These are phyloP conservation scores for Leptatherina wallacei DNA, from an alignment of 2,797 vertebrate species.

Conservation along the genomic window DNA sequence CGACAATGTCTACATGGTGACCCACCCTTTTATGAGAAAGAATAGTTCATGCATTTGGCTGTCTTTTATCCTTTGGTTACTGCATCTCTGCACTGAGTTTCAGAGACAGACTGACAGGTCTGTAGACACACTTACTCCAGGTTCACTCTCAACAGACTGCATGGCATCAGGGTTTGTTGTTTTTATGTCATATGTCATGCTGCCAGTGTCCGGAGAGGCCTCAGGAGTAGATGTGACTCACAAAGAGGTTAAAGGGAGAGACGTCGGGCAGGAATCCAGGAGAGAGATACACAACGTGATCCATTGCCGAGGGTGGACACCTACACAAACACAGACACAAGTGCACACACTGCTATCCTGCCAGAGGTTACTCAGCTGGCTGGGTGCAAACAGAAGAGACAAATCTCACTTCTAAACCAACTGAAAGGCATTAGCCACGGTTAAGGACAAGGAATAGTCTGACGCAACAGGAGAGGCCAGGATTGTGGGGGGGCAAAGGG, in stretches of 20 bases:
- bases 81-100: conserved; percentile 9
- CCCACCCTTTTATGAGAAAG: not conserved
- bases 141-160: conserved; percentile 22
- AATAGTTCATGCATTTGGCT: not conserved
- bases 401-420: conserved; percentile 9
- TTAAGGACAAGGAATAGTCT: conserved; percentile 18
- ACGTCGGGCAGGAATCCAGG: conserved; percentile 34
- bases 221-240: conserved; percentile 42
- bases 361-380: conserved; percentile 39
- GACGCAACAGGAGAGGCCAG: conserved; percentile 15
- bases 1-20: not conserved
- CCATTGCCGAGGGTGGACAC: conserved; percentile 29
- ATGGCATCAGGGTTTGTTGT: conserved; percentile 28
- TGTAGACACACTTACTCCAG: conserved; percentile 7
- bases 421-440: conserved; percentile 13
- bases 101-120: conserved; percentile 15
- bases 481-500: conserved; percentile 14
- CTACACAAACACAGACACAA: conserved; percentile 6
- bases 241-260: conserved; percentile 38
- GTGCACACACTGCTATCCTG: conserved; percentile 21
- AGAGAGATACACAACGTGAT: conserved; percentile 21
- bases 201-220: conserved; percentile 40
- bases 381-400: conserved; percentile 6
- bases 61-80: not conserved
- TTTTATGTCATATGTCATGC: conserved; percentile 38